Percentiles rank a stretch among this genome's conserved stretches.
phyloP scores from a whole-genome alignment of 2,113 vertebrate genomes.

The Melanerpes aurifrons region DNA sequence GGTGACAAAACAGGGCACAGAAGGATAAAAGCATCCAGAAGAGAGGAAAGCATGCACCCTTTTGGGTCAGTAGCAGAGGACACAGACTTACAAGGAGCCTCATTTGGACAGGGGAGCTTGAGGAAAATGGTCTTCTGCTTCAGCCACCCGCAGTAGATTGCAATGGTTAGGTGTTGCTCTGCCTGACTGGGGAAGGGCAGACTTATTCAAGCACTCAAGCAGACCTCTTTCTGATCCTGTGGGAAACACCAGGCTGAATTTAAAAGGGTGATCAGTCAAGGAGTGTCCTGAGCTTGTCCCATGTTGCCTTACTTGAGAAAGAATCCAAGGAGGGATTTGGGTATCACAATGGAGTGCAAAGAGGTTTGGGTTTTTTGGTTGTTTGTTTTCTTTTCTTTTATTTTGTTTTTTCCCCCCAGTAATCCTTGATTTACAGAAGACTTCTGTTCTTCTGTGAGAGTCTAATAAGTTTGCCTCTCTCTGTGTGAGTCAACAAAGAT shows the following conservation, averaged over 20 bases:
- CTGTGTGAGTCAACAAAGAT: too few relatives aligned
- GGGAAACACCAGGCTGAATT: neutral
- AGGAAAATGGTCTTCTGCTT: neutral
- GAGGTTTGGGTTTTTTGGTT: too few relatives aligned
- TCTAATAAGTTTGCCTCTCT: too few relatives aligned
- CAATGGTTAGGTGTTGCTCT: neutral
- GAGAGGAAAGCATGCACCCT: neutral
- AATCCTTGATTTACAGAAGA: neutral
- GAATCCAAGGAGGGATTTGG: neutral
- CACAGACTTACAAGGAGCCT: neutral
- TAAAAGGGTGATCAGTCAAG: neutral
- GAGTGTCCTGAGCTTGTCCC: neutral
- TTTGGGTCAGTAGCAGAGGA: neutral
- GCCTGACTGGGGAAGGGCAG: neutral
- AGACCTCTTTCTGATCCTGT: neutral
- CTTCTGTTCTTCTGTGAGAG: neutral
- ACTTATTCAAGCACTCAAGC: fast-evolving
- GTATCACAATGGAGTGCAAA: neutral
- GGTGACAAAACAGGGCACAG: neutral
- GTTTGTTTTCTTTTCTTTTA: neutral
- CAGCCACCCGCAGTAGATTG: fast-evolving
- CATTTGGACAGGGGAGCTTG: neutral
- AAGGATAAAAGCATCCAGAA: too few relatives aligned
- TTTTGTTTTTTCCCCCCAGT: neutral
- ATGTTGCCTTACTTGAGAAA: neutral